Percentiles rank a stretch among this genome's conserved stretches.
These are phyloP conservation scores for Menidia beryllina DNA, from an alignment of 2,113 vertebrate genomes.

Conservation along the genomic window DNA sequence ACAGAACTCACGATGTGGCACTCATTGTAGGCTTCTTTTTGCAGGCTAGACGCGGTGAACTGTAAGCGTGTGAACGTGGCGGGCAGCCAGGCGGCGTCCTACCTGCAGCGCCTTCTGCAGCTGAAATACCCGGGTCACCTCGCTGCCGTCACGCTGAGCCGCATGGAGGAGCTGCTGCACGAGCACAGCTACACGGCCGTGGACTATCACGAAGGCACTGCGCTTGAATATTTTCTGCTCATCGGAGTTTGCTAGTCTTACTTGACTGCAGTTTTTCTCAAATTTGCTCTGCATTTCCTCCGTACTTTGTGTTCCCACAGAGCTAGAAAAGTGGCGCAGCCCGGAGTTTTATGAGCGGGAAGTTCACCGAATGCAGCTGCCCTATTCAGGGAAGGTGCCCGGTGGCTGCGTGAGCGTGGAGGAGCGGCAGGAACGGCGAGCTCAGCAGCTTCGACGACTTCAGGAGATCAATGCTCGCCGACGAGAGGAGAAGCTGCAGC, in stretches of 20 bases:
- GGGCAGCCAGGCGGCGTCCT: slow-evolving; percentile 90
- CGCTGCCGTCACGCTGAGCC: slow-evolving; percentile 90
- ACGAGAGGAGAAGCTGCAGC: slow-evolving; percentile 91
- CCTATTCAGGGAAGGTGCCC: slow-evolving; percentile 89
- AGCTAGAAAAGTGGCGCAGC: slow-evolving; percentile 92
- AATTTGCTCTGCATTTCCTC: not conserved
- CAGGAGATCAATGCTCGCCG: slow-evolving; percentile 94
- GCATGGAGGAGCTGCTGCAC: slow-evolving; percentile 96
- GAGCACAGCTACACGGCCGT: slow-evolving; percentile 92
- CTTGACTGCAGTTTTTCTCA: not conserved
- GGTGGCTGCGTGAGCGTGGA: slow-evolving; percentile 87
- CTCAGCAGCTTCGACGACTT: slow-evolving; percentile 92
- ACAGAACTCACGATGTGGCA: not conserved
- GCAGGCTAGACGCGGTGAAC: slow-evolving; percentile 91
- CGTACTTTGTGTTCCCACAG: slow-evolving; percentile 63
- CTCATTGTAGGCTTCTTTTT: not conserved
- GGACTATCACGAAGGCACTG: slow-evolving; percentile 90
- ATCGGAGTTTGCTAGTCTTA: not conserved
- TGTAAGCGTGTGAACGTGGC: slow-evolving; percentile 95
- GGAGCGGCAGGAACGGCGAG: slow-evolving; percentile 91
- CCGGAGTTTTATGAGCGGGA: slow-evolving; percentile 93
- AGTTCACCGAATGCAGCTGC: slow-evolving; percentile 95
- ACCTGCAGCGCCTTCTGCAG: slow-evolving; percentile 95
- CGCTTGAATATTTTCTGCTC: not conserved
- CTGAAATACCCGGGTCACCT: slow-evolving; percentile 96